Evolutionary conservation across 2,888 invertebrate species (phyloP).

Genomic region (Drosophila meridiana): DNA sequence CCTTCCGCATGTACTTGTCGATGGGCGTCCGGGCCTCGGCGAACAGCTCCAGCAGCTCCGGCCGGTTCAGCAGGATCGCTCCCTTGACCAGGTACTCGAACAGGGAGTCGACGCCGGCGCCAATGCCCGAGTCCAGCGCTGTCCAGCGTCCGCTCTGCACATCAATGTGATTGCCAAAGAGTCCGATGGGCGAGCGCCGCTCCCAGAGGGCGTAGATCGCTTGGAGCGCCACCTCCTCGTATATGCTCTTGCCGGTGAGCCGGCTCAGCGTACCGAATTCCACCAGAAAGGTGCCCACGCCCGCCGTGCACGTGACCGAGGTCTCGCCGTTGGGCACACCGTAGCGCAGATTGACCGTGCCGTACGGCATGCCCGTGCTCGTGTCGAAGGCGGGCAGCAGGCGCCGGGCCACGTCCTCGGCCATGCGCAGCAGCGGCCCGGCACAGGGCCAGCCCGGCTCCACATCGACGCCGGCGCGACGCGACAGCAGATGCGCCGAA

Average conservation of each 20-base stretch:
- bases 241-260: slow-evolving; percentile 96
- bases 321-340: slow-evolving; percentile 98
- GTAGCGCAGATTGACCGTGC: slow-evolving; percentile 95
- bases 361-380: slow-evolving; percentile 98
- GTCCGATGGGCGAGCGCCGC: slow-evolving; percentile 93
- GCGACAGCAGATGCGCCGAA: slow-evolving; percentile 97
- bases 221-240: slow-evolving; percentile 97
- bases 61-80: slow-evolving; percentile 94
- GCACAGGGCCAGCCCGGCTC: slow-evolving; percentile 99
- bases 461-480: slow-evolving; percentile 91
- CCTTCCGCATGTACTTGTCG: slow-evolving; percentile 94
- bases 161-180: slow-evolving; percentile 98
- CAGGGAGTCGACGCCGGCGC: slow-evolving; percentile 98
- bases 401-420: slow-evolving; percentile 97
- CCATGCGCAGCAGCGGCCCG: slow-evolving; percentile 95
- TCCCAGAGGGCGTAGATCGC: slow-evolving; percentile 95
- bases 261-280: slow-evolving; percentile 98
- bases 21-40: slow-evolving; percentile 91
- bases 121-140: slow-evolving; percentile 98
- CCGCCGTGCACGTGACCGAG: slow-evolving; percentile 98
- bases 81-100: slow-evolving; percentile 99
- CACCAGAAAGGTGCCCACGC: slow-evolving; percentile 97
- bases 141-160: slow-evolving; percentile 98
- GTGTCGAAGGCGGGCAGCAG: slow-evolving; percentile 96
- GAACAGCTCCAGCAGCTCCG: slow-evolving; percentile 96